These are phyloP conservation scores for Nudaria mundana DNA, from an alignment of 2,888 invertebrate species.

Conservation along the genomic window DNA sequence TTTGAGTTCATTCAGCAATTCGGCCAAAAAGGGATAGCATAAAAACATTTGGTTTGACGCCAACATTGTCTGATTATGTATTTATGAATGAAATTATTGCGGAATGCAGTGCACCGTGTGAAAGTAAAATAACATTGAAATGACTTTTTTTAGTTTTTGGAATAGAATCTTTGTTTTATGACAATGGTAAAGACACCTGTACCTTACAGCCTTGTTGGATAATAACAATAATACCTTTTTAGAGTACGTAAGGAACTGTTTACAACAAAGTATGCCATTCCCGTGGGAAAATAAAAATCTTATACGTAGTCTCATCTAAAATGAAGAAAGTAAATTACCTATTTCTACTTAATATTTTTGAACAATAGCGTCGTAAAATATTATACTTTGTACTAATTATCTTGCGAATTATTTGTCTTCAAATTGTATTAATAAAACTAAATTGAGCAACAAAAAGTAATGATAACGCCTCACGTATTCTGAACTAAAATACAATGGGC, in stretches of 20 bases:
- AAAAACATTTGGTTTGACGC: constrained; percentile 15
- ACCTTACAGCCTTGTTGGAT: constrained; percentile 26
- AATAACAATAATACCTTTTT: constrained; percentile 21
- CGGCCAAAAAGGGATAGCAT: too few relatives aligned
- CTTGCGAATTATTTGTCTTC: constrained; percentile 1
- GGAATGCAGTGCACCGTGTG: constrained; percentile 18
- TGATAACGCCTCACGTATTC: not conserved
- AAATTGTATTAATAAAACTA: constrained; percentile 1
- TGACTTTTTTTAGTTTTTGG: constrained; percentile 12
- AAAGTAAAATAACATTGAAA: constrained; percentile 9
- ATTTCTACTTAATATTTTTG: not conserved
- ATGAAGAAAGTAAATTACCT: constrained; percentile 5
- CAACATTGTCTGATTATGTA: constrained; percentile 23
- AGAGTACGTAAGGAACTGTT: constrained; percentile 8
- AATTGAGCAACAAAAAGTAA: not conserved
- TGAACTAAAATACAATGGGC: not conserved
- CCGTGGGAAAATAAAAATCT: constrained; percentile 28
- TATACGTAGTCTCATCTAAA: constrained; percentile 1
- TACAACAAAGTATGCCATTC: constrained; percentile 23
- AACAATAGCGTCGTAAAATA: constrained; percentile 5
- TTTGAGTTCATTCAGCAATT: constrained; percentile 18
- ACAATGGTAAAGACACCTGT: constrained; percentile 32
- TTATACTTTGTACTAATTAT: constrained; percentile 9
- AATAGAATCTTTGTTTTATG: constrained; percentile 18
- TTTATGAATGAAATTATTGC: constrained; percentile 18